Percentiles rank a stretch among this genome's conserved stretches.
Evolutionary conservation across 2,113 vertebrate genomes (phyloP).

Genomic region (Mus musculus): DNA sequence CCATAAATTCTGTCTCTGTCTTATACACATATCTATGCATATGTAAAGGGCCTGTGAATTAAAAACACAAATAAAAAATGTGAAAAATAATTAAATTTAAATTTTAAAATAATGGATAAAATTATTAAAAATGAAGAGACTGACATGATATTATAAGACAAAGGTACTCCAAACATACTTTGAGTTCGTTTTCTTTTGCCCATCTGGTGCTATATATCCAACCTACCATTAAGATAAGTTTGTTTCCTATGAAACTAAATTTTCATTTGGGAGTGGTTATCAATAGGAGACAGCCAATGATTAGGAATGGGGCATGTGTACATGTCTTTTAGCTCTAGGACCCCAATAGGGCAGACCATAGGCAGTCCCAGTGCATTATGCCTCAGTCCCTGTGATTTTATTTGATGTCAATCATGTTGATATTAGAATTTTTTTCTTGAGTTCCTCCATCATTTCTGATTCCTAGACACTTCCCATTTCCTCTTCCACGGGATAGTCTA

Average conservation of each 20-base stretch:
- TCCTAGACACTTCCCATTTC: background rate
- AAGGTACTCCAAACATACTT: background rate
- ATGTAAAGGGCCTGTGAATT: no score
- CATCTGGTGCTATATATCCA: background rate
- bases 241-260: background rate
- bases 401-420: background rate
- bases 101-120: background rate
- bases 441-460: background rate
- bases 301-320: background rate
- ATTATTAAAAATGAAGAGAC: background rate
- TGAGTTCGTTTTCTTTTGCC: background rate
- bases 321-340: background rate
- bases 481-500: no score
- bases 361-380: background rate
- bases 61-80: background rate
- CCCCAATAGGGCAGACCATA: fast-evolving
- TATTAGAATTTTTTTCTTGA: background rate
- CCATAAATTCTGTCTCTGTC: no score
- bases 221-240: background rate
- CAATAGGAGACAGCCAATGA: background rate
- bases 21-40: no score
- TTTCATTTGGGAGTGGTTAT: background rate
- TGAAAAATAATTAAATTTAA: background rate
- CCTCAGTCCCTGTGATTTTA: background rate
- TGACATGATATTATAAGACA: background rate